phyloP scores from a whole-genome alignment of 2,113 vertebrate species.

The Aspidoscelis tigris region DNA sequence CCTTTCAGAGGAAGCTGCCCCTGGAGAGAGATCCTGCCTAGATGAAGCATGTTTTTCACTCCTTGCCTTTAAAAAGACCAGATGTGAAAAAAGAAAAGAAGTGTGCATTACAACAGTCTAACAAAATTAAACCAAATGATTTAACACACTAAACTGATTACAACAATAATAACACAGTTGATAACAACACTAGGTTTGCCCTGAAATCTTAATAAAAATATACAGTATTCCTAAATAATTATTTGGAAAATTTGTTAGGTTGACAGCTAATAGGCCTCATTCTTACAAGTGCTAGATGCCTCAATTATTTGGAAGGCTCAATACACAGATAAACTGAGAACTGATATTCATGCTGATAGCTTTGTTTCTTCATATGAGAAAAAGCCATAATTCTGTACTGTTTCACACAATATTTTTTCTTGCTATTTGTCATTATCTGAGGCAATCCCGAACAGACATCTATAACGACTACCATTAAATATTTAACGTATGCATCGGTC shows the following conservation, averaged over 20 bases:
- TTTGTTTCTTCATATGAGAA: not conserved
- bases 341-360: not conserved
- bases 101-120: slow-evolving; percentile 49
- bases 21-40: slow-evolving; percentile 71
- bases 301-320: not conserved
- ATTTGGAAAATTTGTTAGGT: slow-evolving; percentile 18
- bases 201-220: not conserved
- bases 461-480: slow-evolving; percentile 41
- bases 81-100: slow-evolving; percentile 48
- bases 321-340: not conserved
- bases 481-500: slow-evolving; percentile 41
- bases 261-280: not conserved
- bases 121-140: slow-evolving; percentile 39
- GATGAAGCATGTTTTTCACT: slow-evolving; percentile 72
- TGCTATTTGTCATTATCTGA: not conserved
- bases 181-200: not conserved
- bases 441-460: slow-evolving; percentile 30
- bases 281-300: not conserved
- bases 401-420: not conserved
- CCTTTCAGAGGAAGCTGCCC: slow-evolving; percentile 72
- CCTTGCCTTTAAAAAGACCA: slow-evolving; percentile 71
- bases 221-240: slow-evolving; percentile 23
- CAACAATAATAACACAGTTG: not conserved
- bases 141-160: slow-evolving; percentile 38
- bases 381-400: not conserved